These are phyloP conservation scores for Drosophila tropicalis DNA, from an alignment of 1,140 invertebrate genomes.

Conservation along the genomic window DNA sequence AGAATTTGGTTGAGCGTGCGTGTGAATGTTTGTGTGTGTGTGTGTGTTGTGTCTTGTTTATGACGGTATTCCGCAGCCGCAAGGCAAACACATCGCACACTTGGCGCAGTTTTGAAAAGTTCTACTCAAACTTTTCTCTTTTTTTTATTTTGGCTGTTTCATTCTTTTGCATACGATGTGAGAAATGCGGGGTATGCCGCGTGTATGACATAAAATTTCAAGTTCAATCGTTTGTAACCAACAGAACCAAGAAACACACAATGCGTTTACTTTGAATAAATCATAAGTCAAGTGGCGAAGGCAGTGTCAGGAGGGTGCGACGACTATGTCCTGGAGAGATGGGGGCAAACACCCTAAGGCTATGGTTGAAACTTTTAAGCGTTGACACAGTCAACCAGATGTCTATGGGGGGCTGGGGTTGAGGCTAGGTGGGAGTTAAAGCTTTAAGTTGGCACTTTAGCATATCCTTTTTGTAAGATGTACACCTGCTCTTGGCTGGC, in stretches of 20 bases:
- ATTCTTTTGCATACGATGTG: not conserved
- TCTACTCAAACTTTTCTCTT: constrained; percentile 50
- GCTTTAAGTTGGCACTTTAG: not conserved
- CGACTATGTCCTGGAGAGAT: not conserved
- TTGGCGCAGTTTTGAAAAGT: constrained; percentile 63
- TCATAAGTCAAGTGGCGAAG: constrained; percentile 51
- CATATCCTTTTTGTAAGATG: not conserved
- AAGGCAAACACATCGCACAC: constrained; percentile 52
- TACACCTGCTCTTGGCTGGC: constrained; percentile 42
- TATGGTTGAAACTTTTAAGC: constrained; percentile 44
- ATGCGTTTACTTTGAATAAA: constrained; percentile 77
- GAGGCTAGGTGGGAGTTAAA: not conserved
- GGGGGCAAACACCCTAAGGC: constrained; percentile 29
- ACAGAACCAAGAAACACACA: constrained; percentile 34
- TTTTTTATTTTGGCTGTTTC: constrained; percentile 9
- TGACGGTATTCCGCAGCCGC: constrained; percentile 44
- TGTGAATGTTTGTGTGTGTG: constrained; percentile 18
- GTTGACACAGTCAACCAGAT: constrained; percentile 1
- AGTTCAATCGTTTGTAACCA: constrained; percentile 69
- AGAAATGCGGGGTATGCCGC: constrained; percentile 34
- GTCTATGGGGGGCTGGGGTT: not conserved
- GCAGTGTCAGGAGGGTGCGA: not conserved
- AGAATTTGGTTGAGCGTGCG: constrained; percentile 26
- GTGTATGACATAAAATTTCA: constrained; percentile 58
- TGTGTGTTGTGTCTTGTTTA: constrained; percentile 54